Evolutionary conservation across 2,113 vertebrate species (phyloP).

Genomic region (Recurvirostra avosetta): DNA sequence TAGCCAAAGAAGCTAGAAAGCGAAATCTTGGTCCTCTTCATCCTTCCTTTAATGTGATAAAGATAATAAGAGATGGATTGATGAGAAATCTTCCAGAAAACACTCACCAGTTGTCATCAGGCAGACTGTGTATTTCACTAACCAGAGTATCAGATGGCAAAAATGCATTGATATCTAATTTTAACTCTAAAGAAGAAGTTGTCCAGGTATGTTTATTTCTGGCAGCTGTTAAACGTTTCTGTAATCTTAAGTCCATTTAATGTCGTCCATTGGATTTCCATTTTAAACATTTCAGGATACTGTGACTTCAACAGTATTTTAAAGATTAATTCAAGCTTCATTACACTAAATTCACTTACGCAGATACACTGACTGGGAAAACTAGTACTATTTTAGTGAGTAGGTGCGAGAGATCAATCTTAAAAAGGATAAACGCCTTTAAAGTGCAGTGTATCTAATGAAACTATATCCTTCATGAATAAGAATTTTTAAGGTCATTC

Average conservation of each 20-base stretch:
- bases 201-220: slow-evolving; percentile 79
- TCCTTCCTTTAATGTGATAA: slow-evolving; percentile 82
- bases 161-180: slow-evolving; percentile 88
- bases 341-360: not conserved
- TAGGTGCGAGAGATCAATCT: not conserved
- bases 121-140: slow-evolving; percentile 82
- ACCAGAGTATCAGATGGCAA: slow-evolving; percentile 88
- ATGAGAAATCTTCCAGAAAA: slow-evolving; percentile 79
- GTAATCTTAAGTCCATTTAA: not conserved
- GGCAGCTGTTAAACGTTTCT: not conserved
- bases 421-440: not conserved
- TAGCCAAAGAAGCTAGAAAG: slow-evolving; percentile 78
- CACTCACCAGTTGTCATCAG: slow-evolving; percentile 75
- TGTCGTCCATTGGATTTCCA: not conserved
- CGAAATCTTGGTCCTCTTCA: slow-evolving; percentile 85
- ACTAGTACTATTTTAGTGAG: not conserved
- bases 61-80: slow-evolving; percentile 74
- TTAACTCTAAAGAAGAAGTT: slow-evolving; percentile 89
- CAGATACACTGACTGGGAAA: too few relatives aligned
- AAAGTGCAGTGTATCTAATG: not conserved
- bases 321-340: not conserved
- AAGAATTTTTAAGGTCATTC: not conserved
- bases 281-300: not conserved
- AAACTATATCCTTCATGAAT: not conserved
- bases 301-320: not conserved